Conservation (phyloP, 1,140 invertebrate genomes). For the Drosophila triauraria region DNA sequence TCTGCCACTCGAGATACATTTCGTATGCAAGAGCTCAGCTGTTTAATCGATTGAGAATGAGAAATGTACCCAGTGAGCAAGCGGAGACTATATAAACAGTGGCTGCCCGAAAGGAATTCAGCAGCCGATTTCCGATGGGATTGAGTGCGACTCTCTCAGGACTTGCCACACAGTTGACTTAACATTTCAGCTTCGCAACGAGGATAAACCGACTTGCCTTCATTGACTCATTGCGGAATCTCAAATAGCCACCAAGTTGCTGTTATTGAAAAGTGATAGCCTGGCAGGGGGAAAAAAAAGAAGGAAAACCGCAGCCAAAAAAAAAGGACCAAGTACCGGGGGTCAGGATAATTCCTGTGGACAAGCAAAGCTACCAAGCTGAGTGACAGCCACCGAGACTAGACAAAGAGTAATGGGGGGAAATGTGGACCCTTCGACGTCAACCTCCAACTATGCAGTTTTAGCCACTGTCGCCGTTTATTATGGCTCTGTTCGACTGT, state of each 20-base stretch:
- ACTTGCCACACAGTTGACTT: conserved; percentile 40
- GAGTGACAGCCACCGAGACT: conserved; percentile 31
- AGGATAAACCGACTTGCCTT: conserved; percentile 21
- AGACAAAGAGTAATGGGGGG: conserved; percentile 20
- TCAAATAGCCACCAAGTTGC: conserved; percentile 4
- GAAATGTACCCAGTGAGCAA: conserved; percentile 9
- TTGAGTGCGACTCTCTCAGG: not conserved
- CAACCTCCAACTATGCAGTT: not conserved
- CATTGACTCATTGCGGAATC: conserved; percentile 32
- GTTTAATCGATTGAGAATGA: conserved; percentile 37
- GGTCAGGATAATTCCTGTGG: conserved; percentile 26
- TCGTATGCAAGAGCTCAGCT: conserved; percentile 3
- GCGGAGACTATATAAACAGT: conserved; percentile 22
- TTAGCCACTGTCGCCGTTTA: not conserved
- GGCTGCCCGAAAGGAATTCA: conserved; percentile 9
- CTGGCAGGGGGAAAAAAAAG: not conserved
- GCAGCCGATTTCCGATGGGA: conserved; percentile 5
- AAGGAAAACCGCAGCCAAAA: conserved; percentile 4
- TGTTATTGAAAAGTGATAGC: conserved; percentile 43
- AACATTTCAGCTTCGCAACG: conserved; percentile 13
- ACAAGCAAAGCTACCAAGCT: conserved; percentile 27
- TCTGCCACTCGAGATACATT: conserved; percentile 9
- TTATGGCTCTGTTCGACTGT: conserved; percentile 27
- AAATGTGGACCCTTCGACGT: conserved; percentile 9
- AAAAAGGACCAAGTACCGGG: conserved; percentile 2